Percentiles rank a stretch among this genome's conserved stretches.
These are phyloP conservation scores for Pomacea maculata DNA, from an alignment of 1,140 invertebrate species.

Conservation along the genomic window DNA sequence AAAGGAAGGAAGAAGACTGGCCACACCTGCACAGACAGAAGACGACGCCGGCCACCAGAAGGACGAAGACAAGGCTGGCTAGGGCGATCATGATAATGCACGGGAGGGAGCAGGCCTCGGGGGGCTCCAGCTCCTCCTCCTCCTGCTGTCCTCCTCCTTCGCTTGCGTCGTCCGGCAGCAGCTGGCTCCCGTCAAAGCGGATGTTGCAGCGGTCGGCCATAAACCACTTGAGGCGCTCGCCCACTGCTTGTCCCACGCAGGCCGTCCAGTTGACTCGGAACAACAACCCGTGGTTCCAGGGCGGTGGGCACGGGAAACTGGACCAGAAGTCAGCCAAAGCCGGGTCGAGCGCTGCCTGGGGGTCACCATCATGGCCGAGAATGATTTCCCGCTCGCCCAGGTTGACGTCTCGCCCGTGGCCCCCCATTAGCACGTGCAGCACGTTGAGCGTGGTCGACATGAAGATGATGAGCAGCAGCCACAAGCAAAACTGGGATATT, in stretches of 20 bases:
- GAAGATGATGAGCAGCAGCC: neutral
- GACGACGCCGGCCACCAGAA: conserved; percentile 25
- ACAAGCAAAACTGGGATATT: neutral
- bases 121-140: conserved; percentile 27
- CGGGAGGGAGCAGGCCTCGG: conserved; percentile 10
- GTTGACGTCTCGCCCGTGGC: conserved; percentile 20
- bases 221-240: conserved; percentile 28
- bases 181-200: conserved; percentile 20
- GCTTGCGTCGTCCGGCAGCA: conserved; percentile 14
- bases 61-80: conserved; percentile 22
- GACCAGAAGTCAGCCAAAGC: conserved; percentile 28
- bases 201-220: conserved; percentile 38
- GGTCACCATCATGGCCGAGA: neutral
- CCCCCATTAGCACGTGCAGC: conserved; percentile 23
- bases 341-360: conserved; percentile 15
- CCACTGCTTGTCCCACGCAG: conserved; percentile 29
- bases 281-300: conserved; percentile 28
- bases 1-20: too few relatives aligned
- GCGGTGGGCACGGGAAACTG: conserved; percentile 34
- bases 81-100: conserved; percentile 30
- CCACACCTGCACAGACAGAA: conserved; percentile 30
- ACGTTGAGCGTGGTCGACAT: conserved; percentile 24
- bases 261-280: conserved; percentile 32
- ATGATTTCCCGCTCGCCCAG: conserved; percentile 9
- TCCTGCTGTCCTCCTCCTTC: conserved; percentile 1